Conservation (phyloP, 2,888 invertebrate species). For the Carterocephalus palaemon region DNA sequence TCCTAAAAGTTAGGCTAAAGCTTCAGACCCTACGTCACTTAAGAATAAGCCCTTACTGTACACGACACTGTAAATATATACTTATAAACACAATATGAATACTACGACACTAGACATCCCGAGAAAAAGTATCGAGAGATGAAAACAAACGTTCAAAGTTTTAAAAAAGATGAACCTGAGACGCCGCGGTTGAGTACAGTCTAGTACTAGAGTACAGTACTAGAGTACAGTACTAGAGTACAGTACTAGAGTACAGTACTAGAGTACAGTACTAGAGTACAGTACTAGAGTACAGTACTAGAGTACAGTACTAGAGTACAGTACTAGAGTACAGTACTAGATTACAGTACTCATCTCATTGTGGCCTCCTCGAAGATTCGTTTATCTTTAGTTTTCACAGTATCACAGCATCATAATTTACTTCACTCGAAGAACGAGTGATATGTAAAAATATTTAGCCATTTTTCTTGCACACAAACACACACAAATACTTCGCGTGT, state of each 20-base stretch:
- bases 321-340: too few relatives aligned
- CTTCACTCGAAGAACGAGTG: conserved; percentile 56
- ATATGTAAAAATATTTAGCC: conserved; percentile 60
- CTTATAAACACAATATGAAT: conserved; percentile 28
- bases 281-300: too few relatives aligned
- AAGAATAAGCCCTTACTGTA: conserved; percentile 49
- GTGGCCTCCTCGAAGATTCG: too few relatives aligned
- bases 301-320: too few relatives aligned
- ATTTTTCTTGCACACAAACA: conserved; percentile 39
- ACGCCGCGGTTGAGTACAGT: conserved; percentile 44
- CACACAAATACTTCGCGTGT: too few relatives aligned
- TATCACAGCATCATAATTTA: conserved; percentile 55
- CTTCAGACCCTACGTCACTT: conserved; percentile 56
- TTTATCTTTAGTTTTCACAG: conserved; percentile 37
- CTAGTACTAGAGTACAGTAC: too few relatives aligned
- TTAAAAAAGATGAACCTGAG: conserved; percentile 40
- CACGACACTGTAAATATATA: conserved; percentile 32
- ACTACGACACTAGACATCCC: conserved; percentile 39
- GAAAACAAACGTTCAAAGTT: conserved; percentile 32
- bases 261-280: too few relatives aligned
- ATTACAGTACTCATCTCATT: too few relatives aligned
- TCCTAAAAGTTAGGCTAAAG: conserved; percentile 63
- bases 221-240: too few relatives aligned
- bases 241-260: too few relatives aligned
- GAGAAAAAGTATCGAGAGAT: conserved; percentile 59